Evolutionary conservation across 2,888 invertebrate species (phyloP), one percentile per base, ranked within the genome.

Genomic region (Chloromyia formosa): DNA sequence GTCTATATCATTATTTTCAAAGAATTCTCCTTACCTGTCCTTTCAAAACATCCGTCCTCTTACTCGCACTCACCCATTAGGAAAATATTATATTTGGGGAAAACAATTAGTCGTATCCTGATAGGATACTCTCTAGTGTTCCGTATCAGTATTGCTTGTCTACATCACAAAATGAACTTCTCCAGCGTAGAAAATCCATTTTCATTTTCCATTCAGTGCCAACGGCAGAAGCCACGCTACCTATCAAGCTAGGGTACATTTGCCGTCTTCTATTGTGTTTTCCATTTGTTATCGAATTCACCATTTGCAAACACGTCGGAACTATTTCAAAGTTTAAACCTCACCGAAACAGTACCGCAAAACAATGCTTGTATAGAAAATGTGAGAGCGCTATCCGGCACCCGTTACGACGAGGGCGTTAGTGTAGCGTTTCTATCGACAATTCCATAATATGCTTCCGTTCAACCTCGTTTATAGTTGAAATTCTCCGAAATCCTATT

Each of bases 271-370:
- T 40, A 40, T 66, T 66, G 66, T 71, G 35, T 40, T 71, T 42
- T 35, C 58, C 69, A 35, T 71, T 71, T 71, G 71, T 71, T 71
- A 58, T 71, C 58, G 56, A 71, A 58, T 71, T 58, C 58, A 20
- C 71, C 71, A 71, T 56, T 71, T 71, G 71, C 56, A 71, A 56
- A 71, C 71, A 71, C 49, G 71, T 71, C 71, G 58, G 71, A 56
- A 71, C 71, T 56, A 71, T 71, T 71, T 58, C 35, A 71, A 71
- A 71, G 56, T 56, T 71, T 56, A 56, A 71, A 71, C 71, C 35
- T 35, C 71, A 56, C 71, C 56, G 54, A 54, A 71, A 71, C 35
- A 18, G 71, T 40, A 35, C 66, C 66, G 22, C 66, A 66, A 66
- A 66, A 66, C 49, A 66, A 66, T n/a, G 40, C 40, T 60, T 62